Evolutionary conservation across 2,113 vertebrate genomes (phyloP), one percentile per base, ranked within the genome.

Genomic region (Cynocephalus volans): DNA sequence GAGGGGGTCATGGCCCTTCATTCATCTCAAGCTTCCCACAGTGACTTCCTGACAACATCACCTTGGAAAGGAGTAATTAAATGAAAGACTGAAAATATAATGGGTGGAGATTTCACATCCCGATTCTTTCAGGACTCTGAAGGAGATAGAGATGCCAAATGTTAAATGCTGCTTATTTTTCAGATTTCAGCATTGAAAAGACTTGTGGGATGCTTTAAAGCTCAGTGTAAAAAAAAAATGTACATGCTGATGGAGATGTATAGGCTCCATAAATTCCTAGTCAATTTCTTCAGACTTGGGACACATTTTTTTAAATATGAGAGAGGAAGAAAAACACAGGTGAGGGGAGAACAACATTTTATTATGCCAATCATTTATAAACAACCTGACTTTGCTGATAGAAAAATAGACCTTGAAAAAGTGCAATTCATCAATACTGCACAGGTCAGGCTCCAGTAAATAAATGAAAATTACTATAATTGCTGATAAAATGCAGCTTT

Each of bases 391-490:
- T 97, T 97, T 89, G 84, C 95, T 97, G 97, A 96, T 96, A 90
- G 95, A 96, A 97, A 98, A 98, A 97, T 96, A 98, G 98, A 98
- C 97, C 97, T 98, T 95, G 98, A 97, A 96, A 96, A 97, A 98
- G 94, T 97, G 60, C 95, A 95, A 98, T 98, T 99, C 98, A 94
- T 98, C 98, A 98, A 95, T 98, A 97, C 93, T 98, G 97, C 97
- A 98, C 97, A 98, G 97, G 97, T 98, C 98, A 98, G 95, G 76
- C 98, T 97, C 89, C 75, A 97, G 97, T 97, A 98, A 98, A 98
- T 98, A 98, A 97, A 97, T 97, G 98, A 97, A 98, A 98, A 98
- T 98, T 98, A 96, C 97, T 96, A 67, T 98, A 98, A 98, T 98
- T 98, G 96, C 97, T 97, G 93, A 97, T 97, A 98, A 98, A 98